Percentiles rank a stretch among this genome's conserved stretches.
These are phyloP conservation scores for Gastrophryne carolinensis DNA, from an alignment of 2,797 vertebrate genomes.

Conservation along the genomic window DNA sequence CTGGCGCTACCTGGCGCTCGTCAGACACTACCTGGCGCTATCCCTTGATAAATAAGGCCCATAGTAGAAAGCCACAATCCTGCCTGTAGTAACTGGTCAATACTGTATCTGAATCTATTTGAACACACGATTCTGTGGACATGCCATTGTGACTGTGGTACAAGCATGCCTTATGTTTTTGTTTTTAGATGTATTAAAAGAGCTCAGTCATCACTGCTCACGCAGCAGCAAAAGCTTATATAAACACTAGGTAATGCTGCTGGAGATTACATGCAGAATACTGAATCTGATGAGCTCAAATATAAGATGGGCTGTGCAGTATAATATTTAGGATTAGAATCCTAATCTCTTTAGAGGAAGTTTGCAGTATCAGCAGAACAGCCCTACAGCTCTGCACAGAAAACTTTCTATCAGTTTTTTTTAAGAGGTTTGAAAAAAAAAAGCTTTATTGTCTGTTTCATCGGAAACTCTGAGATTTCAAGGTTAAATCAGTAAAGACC, in stretches of 20 bases:
- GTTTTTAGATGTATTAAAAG: conserved; percentile 43
- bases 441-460: conserved; percentile 1
- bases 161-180: conserved; percentile 3
- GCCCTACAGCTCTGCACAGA: conserved; percentile 55
- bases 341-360: conserved; percentile 92
- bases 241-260: conserved; percentile 67
- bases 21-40: too few species aligned
- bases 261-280: conserved; percentile 77
- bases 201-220: conserved; percentile 44
- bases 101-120: too few species aligned
- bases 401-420: conserved; percentile 53
- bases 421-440: conserved; percentile 46
- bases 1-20: too few species aligned
- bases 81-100: too few species aligned
- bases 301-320: conserved; percentile 75
- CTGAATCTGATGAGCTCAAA: conserved; percentile 83
- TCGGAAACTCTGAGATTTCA: conserved; percentile 8
- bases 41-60: too few species aligned
- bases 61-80: too few species aligned
- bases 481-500: conserved; percentile 6
- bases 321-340: conserved; percentile 92
- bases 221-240: conserved; percentile 61
- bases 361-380: conserved; percentile 85
- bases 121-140: neutral
- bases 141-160: neutral